These are phyloP conservation scores for Parascotia fuliginaria DNA, from an alignment of 2,888 invertebrate species.

Conservation along the genomic window DNA sequence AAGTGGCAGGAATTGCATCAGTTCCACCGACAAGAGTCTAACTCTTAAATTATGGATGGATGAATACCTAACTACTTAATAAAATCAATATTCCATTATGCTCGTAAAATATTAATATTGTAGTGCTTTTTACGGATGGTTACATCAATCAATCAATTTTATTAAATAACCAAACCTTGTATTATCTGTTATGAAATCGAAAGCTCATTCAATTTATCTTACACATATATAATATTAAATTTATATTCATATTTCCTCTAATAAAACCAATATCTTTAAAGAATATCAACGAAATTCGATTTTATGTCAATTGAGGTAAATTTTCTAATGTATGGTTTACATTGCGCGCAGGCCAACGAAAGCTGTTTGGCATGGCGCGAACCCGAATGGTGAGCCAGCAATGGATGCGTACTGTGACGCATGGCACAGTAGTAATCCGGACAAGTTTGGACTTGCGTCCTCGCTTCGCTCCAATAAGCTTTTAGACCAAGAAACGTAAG, in stretches of 20 bases:
- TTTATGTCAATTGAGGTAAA: not conserved
- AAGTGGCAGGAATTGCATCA: too few relatives aligned
- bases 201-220: constrained; percentile 6
- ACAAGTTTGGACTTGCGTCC: constrained; percentile 94
- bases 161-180: constrained; percentile 11
- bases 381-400: constrained; percentile 93
- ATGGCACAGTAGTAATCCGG: constrained; percentile 93
- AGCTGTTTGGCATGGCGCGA: constrained; percentile 98
- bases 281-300: constrained; percentile 21
- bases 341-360: constrained; percentile 92
- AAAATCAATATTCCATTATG: not conserved
- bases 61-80: too few relatives aligned
- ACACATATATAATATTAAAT: constrained; percentile 14
- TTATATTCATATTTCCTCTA: constrained; percentile 23
- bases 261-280: constrained; percentile 38
- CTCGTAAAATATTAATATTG: not conserved
- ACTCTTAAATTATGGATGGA: too few relatives aligned
- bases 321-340: constrained; percentile 25
- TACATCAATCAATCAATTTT: constrained; percentile 14
- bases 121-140: constrained; percentile 6
- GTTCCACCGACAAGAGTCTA: too few relatives aligned
- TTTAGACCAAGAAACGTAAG: constrained; percentile 90
- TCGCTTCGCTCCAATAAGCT: constrained; percentile 92
- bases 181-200: constrained; percentile 10
- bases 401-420: constrained; percentile 96